Base-by-base conservation (phyloP, 2,888 invertebrate genomes). In the Copidosoma aretas region DNA sequence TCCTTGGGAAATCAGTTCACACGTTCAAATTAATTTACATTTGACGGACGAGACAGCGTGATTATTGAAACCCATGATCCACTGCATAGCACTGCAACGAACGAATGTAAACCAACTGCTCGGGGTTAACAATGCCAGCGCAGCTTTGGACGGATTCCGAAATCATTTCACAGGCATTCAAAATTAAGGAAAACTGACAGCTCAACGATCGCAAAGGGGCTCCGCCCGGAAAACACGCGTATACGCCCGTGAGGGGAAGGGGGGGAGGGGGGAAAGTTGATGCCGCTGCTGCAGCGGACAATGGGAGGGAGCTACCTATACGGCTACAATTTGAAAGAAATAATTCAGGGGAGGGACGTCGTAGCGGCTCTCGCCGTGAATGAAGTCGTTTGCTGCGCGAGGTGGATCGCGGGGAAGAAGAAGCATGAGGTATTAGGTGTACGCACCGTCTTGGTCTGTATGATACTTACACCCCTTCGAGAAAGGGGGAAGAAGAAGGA, bases 391-490 rank as follows among this genome's bases (percentile, higher is more conserved):
- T 39, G 58, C 53, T 24, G 41, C 10, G 10, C 41, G 72, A 70
- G 71, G 70, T 64, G 68, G 66, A 65, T 66, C 67, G 64, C 64
- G 68, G n/a, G n/a, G n/a, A n/a, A n/a, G n/a, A n/a, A n/a, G n/a
- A n/a, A n/a, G n/a, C n/a, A n/a, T n/a, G n/a, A n/a, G 52, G 63
- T 22, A 61, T 32, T 68, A 73, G 73, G 70, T 68, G 12, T 46
- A n/a, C n/a, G n/a, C n/a, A n/a, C n/a, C n/a, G n/a, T n/a, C n/a
- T n/a, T n/a, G n/a, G n/a, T n/a, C n/a, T n/a, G n/a, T n/a, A n/a
- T n/a, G n/a, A n/a, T n/a, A n/a, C n/a, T n/a, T n/a, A n/a, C n/a
- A 68, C 67, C 60, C 46, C 58, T 62, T 58, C 70, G 68, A 68
- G 68, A 67, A 64, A 64, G 66, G 43, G 64, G 71, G 71, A 71